A percentile compares a stretch with the other conserved stretches of the same genome.
Evolutionary conservation across 1,140 invertebrate species (phyloP).

Genomic region (Diprion similis): DNA sequence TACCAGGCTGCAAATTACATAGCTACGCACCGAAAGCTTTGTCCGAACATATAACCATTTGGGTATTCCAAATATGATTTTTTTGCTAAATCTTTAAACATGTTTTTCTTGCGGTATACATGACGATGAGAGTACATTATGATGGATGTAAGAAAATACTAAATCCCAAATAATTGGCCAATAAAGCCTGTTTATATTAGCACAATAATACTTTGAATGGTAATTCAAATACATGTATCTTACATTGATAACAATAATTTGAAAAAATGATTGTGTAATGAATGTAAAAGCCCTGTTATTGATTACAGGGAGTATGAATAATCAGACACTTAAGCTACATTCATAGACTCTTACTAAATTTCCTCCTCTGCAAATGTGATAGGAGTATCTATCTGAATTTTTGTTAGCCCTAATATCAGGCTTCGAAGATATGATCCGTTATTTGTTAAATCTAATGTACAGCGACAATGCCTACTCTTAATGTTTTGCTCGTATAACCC

Average conservation of each 20-base stretch:
- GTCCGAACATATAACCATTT: too few species aligned
- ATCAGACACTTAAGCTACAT: conserved; percentile 44
- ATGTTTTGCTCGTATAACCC: too few species aligned
- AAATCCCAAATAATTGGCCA: conserved; percentile 39
- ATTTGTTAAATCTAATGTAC: not conserved
- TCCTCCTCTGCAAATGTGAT: not conserved
- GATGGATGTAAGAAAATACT: conserved; percentile 17
- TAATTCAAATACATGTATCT: conserved; percentile 47
- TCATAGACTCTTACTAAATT: conserved; percentile 38
- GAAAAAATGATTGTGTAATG: conserved; percentile 41
- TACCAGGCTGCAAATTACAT: too few species aligned
- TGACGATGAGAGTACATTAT: too few species aligned
- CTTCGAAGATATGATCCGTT: not conserved
- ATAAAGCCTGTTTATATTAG: conserved; percentile 54
- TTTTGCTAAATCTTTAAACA: too few species aligned
- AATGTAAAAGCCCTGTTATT: conserved; percentile 34
- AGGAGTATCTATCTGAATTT: not conserved
- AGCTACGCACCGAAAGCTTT: too few species aligned
- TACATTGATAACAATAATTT: conserved; percentile 50
- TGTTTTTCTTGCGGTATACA: not conserved
- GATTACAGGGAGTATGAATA: conserved; percentile 33
- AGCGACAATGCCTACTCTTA: too few species aligned
- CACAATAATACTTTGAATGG: conserved; percentile 54
- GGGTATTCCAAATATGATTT: too few species aligned
- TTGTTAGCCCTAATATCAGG: not conserved